Percentiles rank a stretch among this genome's conserved stretches.
Evolutionary conservation across 2,888 invertebrate species (phyloP).

Genomic region (Diaperis boleti): DNA sequence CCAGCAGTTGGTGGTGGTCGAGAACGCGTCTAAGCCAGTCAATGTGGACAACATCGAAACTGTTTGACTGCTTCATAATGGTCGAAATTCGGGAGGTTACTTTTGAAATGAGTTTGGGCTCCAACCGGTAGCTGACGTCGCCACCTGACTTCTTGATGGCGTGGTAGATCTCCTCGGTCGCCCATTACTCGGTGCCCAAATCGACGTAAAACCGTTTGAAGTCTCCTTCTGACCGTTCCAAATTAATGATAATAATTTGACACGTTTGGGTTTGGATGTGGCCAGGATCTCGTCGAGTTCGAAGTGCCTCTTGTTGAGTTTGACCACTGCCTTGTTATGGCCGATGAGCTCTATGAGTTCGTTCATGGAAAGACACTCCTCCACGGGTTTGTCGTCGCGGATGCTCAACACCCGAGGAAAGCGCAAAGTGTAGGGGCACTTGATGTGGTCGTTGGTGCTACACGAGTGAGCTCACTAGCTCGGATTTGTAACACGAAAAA

Average conservation of each 20-base stretch:
- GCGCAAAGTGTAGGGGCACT: constrained; percentile 81
- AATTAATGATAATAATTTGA: constrained; percentile 58
- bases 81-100: constrained; percentile 45
- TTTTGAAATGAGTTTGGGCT: constrained; percentile 50
- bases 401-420: constrained; percentile 87
- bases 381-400: constrained; percentile 86
- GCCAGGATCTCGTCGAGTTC: constrained; percentile 66
- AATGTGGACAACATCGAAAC: constrained; percentile 76
- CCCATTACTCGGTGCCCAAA: constrained; percentile 68
- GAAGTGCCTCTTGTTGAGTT: constrained; percentile 71
- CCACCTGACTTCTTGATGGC: constrained; percentile 77
- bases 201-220: constrained; percentile 79
- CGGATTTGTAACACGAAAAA: constrained; percentile 83
- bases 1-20: constrained; percentile 61
- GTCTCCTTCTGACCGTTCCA: constrained; percentile 66
- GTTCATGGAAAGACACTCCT: constrained; percentile 78
- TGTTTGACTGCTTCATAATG: constrained; percentile 45
- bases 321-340: constrained; percentile 66
- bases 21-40: constrained; percentile 77
- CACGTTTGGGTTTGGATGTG: constrained; percentile 55
- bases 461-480: constrained; percentile 83
- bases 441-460: constrained; percentile 75
- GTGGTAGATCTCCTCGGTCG: constrained; percentile 72
- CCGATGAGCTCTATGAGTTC: constrained; percentile 75
- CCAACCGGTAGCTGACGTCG: constrained; percentile 66